Base-by-base conservation (phyloP, 1,140 invertebrate species). In the Conus betulinus region DNA sequence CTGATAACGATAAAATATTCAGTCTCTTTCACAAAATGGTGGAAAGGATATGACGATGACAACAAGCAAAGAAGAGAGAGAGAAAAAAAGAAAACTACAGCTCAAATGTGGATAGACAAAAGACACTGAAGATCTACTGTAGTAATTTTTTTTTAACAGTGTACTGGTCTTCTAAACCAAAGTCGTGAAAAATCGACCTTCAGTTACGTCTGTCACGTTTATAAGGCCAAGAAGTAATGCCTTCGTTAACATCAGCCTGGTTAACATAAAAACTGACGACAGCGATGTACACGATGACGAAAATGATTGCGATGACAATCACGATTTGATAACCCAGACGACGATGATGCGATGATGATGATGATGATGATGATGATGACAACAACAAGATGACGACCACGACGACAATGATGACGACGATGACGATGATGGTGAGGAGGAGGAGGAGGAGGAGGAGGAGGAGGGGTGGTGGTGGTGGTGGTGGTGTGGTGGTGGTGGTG, bases 281-380 rank as follows among this genome's bases (percentile, higher is more conserved):
- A n/a, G 20, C 23, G 23, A 20, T 20, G 23, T 20, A 11, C 11
- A 71, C 20, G 20, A 10, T 71, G 67, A 71, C 10, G 67, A 71
- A 17, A 20, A 5, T 71, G 67, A 71, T 71, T 11, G 23, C 10
- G 67, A 23, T 71, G 67, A 23, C 20, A 71, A 71, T 10, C 11
- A 23, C 20, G 4, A 71, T 71, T 8, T 8, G 67, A 23, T n/a
- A 20, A 71, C 20, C 11, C 11, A 1, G 67, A 71, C 20, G 67
- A 71, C 20, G 67, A 71, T 71, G 67, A 71, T 71, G 67, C 7
- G 67, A 71, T 71, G 67, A 71, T 71, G 67, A 71, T 71, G 67
- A 23, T 71, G 20, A 71, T n/a, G 67, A 10, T 71, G 67, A 1
- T 71, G 67, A 10, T 71, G 67, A 1, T 71, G 67, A 10, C 10